These are phyloP conservation scores for Condylostylus longicornis DNA, from an alignment of 1,140 invertebrate genomes.

Conservation along the genomic window DNA sequence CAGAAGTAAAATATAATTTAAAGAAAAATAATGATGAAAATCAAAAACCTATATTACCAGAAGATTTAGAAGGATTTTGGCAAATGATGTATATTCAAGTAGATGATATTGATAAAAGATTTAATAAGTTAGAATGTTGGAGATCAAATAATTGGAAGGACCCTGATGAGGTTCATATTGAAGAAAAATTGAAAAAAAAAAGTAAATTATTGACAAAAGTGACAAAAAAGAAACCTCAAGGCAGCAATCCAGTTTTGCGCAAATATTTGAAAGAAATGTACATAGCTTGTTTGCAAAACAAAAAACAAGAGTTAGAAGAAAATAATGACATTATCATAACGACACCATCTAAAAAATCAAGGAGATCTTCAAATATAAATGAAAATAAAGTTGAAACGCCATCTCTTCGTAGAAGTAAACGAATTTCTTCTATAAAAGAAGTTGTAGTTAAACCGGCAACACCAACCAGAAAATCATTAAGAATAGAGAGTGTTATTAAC, in stretches of 20 bases:
- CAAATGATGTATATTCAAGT: conserved; percentile 53
- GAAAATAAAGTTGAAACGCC: conserved; percentile 2
- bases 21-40: conserved; percentile 33
- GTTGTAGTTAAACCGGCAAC: too few relatives aligned
- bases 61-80: conserved; percentile 63
- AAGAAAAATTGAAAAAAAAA: conserved; percentile 8
- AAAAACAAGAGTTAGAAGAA: too few relatives aligned
- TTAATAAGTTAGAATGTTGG: conserved; percentile 35
- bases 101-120: conserved; percentile 38
- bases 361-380: neutral
- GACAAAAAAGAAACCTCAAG: conserved; percentile 9
- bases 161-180: conserved; percentile 17
- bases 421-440: too few relatives aligned
- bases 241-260: conserved; percentile 11
- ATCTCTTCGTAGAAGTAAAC: neutral
- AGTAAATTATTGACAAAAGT: conserved; percentile 6
- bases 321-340: too few relatives aligned
- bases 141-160: conserved; percentile 39
- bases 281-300: conserved; percentile 14
- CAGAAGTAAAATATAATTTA: conserved; percentile 4
- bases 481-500: too few relatives aligned
- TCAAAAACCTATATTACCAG: conserved; percentile 38
- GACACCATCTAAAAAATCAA: too few relatives aligned
- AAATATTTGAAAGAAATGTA: conserved; percentile 18
- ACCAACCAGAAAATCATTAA: too few relatives aligned